Conservation (phyloP, 2,888 invertebrate genomes). For the Calameuta filiformis region DNA sequence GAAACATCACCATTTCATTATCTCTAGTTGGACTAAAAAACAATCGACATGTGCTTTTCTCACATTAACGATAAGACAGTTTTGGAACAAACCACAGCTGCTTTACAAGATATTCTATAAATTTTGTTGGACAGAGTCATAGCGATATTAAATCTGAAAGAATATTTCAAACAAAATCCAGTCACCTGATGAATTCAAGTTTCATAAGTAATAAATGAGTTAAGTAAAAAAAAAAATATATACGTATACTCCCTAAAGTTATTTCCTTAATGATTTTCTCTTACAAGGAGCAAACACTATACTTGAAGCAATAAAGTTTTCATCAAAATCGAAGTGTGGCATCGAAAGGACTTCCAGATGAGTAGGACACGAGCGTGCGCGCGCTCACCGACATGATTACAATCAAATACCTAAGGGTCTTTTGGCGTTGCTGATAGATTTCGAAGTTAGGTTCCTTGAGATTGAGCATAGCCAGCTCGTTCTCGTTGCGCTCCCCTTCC, state of each 20-base stretch:
- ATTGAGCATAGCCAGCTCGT: constrained; percentile 75
- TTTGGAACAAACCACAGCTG: no score
- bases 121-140: no score
- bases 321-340: not conserved
- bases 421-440: constrained; percentile 82
- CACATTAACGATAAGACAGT: not conserved
- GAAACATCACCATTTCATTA: no score
- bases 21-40: constrained; percentile 1
- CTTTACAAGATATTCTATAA: no score
- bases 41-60: not conserved
- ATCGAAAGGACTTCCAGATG: not conserved
- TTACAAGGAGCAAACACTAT: not conserved
- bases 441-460: constrained; percentile 77
- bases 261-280: no score
- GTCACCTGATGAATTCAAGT: no score
- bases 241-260: no score
- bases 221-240: no score
- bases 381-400: not conserved
- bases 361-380: not conserved
- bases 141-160: no score
- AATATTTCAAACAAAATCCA: no score
- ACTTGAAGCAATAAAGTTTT: not conserved
- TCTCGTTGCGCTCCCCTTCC: constrained; percentile 86
- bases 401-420: constrained; percentile 73
- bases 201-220: no score